phyloP scores from a whole-genome alignment of 2,113 vertebrate genomes.

The Chiloscyllium plagiosum region DNA sequence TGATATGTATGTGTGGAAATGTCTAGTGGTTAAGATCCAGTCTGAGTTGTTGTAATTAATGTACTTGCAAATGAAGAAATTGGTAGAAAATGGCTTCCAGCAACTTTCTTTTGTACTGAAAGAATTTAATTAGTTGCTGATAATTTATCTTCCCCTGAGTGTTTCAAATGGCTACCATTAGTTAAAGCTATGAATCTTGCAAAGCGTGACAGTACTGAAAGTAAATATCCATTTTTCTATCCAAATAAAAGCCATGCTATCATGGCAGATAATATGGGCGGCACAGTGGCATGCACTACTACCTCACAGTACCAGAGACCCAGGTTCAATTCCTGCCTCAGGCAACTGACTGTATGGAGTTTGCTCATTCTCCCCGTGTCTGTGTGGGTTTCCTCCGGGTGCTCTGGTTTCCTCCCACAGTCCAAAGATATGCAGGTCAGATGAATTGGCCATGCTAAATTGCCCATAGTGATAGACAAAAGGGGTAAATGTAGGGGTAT shows the following conservation, averaged over 20 bases:
- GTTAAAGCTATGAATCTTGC: slow-evolving; percentile 21
- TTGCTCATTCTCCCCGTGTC: no score
- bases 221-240: slow-evolving; percentile 27
- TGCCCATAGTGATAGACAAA: no score
- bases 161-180: slow-evolving; percentile 27
- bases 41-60: slow-evolving; percentile 32
- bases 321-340: no score
- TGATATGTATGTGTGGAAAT: neutral
- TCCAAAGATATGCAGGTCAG: no score
- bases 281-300: no score
- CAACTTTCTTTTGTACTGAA: slow-evolving; percentile 34
- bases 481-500: no score
- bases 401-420: no score
- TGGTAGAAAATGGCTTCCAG: slow-evolving; percentile 32
- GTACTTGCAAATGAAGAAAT: slow-evolving; percentile 33
- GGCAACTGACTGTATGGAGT: no score
- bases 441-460: no score
- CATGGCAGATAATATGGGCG: neutral
- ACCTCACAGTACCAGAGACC: no score
- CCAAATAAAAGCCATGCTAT: slow-evolving; percentile 20
- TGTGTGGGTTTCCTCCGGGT: no score
- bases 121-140: slow-evolving; percentile 36
- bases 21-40: slow-evolving; percentile 5
- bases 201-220: neutral
- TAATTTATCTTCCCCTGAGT: slow-evolving; percentile 32